phyloP scores from a whole-genome alignment of 2,888 invertebrate species.

The Orthosia gothica region DNA sequence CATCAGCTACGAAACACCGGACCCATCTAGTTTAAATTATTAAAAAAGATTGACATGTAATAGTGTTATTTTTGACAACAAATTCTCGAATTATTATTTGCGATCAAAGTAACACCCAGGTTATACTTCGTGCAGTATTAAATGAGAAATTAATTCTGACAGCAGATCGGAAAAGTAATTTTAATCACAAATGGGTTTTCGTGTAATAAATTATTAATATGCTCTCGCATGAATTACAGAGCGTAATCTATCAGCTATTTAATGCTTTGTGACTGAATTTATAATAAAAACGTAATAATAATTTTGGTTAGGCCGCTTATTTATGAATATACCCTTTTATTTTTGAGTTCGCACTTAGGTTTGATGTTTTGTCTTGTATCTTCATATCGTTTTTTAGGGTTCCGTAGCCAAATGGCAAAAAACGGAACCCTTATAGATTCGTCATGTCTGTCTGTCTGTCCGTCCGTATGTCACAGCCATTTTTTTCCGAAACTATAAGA shows the following conservation, averaged over 20 bases:
- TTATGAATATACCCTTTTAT: no score
- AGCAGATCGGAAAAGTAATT: conserved; percentile 26
- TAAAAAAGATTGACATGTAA: no score
- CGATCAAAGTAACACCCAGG: conserved; percentile 4
- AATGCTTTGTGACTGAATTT: neutral
- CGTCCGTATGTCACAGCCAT: no score
- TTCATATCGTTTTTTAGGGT: neutral
- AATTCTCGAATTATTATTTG: conserved; percentile 3
- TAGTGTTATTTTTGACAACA: no score
- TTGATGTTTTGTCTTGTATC: neutral
- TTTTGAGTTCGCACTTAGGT: neutral
- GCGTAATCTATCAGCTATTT: conserved; percentile 18
- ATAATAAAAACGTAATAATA: neutral
- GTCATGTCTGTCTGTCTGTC: no score
- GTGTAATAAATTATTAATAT: conserved; percentile 22
- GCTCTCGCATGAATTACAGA: conserved; percentile 11
- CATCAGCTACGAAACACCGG: no score
- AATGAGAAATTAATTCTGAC: conserved; percentile 33
- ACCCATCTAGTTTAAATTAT: no score
- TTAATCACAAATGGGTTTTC: conserved; percentile 23
- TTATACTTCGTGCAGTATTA: conserved; percentile 30
- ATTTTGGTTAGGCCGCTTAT: no score
- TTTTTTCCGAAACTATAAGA: no score
- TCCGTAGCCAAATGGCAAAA: no score
- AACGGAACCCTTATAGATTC: no score